Conservation (phyloP, 2,113 vertebrate species). For the Meleagris gallopavo region DNA sequence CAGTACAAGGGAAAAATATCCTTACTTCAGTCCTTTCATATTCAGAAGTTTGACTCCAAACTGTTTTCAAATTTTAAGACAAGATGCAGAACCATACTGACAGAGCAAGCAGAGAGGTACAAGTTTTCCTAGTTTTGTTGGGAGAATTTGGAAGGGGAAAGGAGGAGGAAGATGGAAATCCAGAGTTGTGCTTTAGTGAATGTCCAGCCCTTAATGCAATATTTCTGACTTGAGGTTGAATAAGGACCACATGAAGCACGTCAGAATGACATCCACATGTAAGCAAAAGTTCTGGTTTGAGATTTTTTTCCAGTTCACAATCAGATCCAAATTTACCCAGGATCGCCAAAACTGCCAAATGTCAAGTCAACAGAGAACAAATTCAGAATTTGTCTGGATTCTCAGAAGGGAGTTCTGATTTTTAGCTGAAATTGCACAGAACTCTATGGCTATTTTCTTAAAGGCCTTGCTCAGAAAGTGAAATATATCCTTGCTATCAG, state of each 20-base stretch:
- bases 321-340: neutral
- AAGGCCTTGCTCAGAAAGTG: neutral
- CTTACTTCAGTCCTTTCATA: neutral
- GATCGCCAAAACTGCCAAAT: neutral
- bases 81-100: neutral
- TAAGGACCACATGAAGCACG: neutral
- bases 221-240: neutral
- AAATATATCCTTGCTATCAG: neutral
- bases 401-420: neutral
- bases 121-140: neutral
- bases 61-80: neutral
- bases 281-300: neutral
- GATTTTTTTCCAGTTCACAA: neutral
- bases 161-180: neutral
- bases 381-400: neutral
- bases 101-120: neutral
- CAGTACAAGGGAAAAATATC: neutral
- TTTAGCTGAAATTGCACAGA: neutral
- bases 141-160: neutral
- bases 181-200: neutral
- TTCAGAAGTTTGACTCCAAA: neutral
- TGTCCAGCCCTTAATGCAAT: neutral
- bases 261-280: neutral
- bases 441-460: neutral
- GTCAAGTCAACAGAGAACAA: neutral